Percentiles rank a stretch among this genome's conserved stretches.
These are phyloP conservation scores for Acanthococcus lagerstroemiae DNA, from an alignment of 2,888 invertebrate genomes.

Conservation along the genomic window DNA sequence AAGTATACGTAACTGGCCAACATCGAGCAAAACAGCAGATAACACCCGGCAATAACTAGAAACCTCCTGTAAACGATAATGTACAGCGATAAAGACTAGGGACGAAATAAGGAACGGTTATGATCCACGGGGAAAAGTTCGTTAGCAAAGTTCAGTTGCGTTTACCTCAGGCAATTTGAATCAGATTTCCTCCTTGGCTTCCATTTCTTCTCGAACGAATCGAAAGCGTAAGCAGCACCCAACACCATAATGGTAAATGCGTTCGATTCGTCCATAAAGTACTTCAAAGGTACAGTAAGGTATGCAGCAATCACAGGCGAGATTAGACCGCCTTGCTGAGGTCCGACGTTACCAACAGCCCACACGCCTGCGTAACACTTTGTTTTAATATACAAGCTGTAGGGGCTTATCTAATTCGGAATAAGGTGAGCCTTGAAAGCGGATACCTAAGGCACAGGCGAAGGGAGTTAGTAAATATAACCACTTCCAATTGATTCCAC, in stretches of 20 bases:
- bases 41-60: slow-evolving; percentile 50
- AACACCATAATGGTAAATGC: slow-evolving; percentile 60
- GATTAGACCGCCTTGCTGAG: slow-evolving; percentile 63
- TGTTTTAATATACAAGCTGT: not conserved
- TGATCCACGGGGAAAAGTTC: not conserved
- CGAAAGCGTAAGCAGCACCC: slow-evolving; percentile 58
- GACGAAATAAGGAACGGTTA: slow-evolving; percentile 33
- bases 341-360: slow-evolving; percentile 82
- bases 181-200: slow-evolving; percentile 52
- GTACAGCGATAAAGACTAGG: too few relatives aligned
- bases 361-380: slow-evolving; percentile 60
- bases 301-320: slow-evolving; percentile 60
- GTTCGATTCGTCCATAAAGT: slow-evolving; percentile 61
- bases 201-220: slow-evolving; percentile 69
- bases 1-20: slow-evolving; percentile 76
- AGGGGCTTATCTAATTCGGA: too few relatives aligned
- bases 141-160: not conserved
- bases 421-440: too few relatives aligned
- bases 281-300: slow-evolving; percentile 47
- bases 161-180: slow-evolving; percentile 39
- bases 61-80: too few relatives aligned
- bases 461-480: slow-evolving; percentile 63
- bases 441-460: slow-evolving; percentile 63
- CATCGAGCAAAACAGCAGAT: slow-evolving; percentile 57
- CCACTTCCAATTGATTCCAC: slow-evolving; percentile 58